These are phyloP conservation scores for Osmerus mordax DNA, from an alignment of 2,113 vertebrate genomes.

Conservation along the genomic window DNA sequence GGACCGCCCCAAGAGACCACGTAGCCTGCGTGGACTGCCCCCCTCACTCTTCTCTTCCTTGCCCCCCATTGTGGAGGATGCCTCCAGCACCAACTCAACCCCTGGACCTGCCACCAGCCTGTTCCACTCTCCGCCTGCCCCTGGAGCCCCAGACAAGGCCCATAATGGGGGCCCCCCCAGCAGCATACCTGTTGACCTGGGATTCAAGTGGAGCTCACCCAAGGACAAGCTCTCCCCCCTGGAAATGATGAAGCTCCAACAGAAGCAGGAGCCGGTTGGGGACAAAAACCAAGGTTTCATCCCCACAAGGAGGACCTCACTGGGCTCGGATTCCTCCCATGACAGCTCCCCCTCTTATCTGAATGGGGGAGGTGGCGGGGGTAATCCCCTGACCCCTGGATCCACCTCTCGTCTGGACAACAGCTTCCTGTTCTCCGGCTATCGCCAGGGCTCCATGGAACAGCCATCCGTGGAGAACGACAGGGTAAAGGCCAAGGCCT, in stretches of 20 bases:
- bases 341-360: slow-evolving; percentile 50
- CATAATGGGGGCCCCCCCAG: slow-evolving; percentile 26
- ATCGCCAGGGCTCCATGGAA: slow-evolving; percentile 33
- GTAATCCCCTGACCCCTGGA: background rate
- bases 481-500: background rate
- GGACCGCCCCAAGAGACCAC: slow-evolving; percentile 73
- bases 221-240: slow-evolving; percentile 62
- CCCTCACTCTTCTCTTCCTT: slow-evolving; percentile 59
- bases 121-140: background rate
- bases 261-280: slow-evolving; percentile 40
- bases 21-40: slow-evolving; percentile 52
- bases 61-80: slow-evolving; percentile 82
- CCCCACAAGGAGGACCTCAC: slow-evolving; percentile 43
- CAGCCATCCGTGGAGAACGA: slow-evolving; percentile 46
- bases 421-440: slow-evolving; percentile 79
- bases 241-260: slow-evolving; percentile 64
- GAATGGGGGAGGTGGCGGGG: slow-evolving; percentile 58
- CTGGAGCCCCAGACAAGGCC: background rate
- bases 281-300: slow-evolving; percentile 9
- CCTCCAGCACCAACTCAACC: slow-evolving; percentile 5
- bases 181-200: slow-evolving; percentile 58
- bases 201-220: slow-evolving; percentile 43
- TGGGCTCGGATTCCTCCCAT: slow-evolving; percentile 44
- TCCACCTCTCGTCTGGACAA: slow-evolving; percentile 79
- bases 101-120: background rate